Conservation (phyloP, 2,888 invertebrate genomes). For the Branchinecta sandiegonensis region DNA sequence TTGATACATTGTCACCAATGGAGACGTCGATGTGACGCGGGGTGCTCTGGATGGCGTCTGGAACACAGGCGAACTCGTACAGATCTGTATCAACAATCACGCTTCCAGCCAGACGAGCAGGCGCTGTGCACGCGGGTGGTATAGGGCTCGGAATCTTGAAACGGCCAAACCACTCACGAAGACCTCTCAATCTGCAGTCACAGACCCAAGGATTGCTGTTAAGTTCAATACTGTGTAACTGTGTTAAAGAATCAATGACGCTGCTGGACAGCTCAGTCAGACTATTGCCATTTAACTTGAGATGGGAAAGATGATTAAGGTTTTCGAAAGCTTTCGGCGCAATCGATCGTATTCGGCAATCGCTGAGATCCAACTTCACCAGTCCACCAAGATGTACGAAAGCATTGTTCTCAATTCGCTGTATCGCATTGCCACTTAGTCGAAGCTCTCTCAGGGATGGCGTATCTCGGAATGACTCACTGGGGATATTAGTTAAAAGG, state of each 20-base stretch:
- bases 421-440: slow-evolving; percentile 64
- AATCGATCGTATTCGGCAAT: slow-evolving; percentile 62
- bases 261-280: slow-evolving; percentile 35
- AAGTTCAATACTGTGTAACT: slow-evolving; percentile 59
- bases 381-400: slow-evolving; percentile 59
- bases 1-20: slow-evolving; percentile 69
- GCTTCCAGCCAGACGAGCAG: slow-evolving; percentile 35
- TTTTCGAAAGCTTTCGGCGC: slow-evolving; percentile 62
- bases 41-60: slow-evolving; percentile 39
- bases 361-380: slow-evolving; percentile 66
- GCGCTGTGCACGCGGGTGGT: slow-evolving; percentile 51
- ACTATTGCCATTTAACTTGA: slow-evolving; percentile 67
- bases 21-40: slow-evolving; percentile 49
- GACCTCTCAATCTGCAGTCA: slow-evolving; percentile 64
- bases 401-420: slow-evolving; percentile 57
- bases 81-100: slow-evolving; percentile 59
- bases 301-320: slow-evolving; percentile 54
- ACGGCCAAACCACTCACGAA: slow-evolving; percentile 64
- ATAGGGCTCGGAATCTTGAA: slow-evolving; percentile 51
- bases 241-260: slow-evolving; percentile 27
- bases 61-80: slow-evolving; percentile 73
- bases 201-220: slow-evolving; percentile 81
- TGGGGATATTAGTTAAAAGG: slow-evolving; percentile 61
- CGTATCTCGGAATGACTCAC: slow-evolving; percentile 58
- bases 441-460: slow-evolving; percentile 67